A percentile compares a stretch with the other conserved stretches of the same genome.
These are phyloP conservation scores for Microcebus lehilahytsara DNA, from an alignment of 2,113 vertebrate genomes.

Conservation along the genomic window DNA sequence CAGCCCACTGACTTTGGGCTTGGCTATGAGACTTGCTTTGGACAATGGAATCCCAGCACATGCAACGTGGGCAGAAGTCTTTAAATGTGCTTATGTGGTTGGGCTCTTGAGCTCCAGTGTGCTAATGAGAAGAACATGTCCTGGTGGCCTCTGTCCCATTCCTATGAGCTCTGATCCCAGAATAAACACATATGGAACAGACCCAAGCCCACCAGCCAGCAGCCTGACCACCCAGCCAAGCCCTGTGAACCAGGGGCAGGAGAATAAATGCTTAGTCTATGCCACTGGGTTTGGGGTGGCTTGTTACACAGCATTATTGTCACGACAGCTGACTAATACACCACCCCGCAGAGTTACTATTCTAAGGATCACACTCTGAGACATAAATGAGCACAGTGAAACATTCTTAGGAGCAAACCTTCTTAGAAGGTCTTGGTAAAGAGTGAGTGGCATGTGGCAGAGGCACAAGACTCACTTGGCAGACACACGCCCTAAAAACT, in stretches of 20 bases:
- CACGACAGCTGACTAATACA: neutral
- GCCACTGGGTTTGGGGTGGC: neutral
- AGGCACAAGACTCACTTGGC: neutral
- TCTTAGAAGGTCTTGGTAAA: neutral
- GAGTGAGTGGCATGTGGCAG: fast-evolving
- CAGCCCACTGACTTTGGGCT: fast-evolving
- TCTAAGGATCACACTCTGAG: neutral
- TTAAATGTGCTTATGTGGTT: neutral
- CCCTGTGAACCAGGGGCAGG: fast-evolving
- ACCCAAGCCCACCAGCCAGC: neutral
- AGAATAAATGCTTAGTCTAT: neutral
- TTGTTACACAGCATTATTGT: neutral
- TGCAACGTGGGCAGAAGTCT: neutral
- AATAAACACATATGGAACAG: neutral
- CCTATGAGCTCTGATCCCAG: neutral
- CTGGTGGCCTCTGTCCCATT: fast-evolving
- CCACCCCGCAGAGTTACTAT: neutral
- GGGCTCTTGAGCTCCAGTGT: fast-evolving
- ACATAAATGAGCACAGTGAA: too few species aligned
- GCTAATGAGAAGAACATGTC: fast-evolving
- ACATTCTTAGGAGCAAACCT: neutral
- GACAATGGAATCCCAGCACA: neutral
- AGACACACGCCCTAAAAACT: neutral
- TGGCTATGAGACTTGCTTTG: neutral
- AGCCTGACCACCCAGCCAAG: fast-evolving